Conservation (phyloP, 1,140 invertebrate species). For the Procambarus clarkii region DNA sequence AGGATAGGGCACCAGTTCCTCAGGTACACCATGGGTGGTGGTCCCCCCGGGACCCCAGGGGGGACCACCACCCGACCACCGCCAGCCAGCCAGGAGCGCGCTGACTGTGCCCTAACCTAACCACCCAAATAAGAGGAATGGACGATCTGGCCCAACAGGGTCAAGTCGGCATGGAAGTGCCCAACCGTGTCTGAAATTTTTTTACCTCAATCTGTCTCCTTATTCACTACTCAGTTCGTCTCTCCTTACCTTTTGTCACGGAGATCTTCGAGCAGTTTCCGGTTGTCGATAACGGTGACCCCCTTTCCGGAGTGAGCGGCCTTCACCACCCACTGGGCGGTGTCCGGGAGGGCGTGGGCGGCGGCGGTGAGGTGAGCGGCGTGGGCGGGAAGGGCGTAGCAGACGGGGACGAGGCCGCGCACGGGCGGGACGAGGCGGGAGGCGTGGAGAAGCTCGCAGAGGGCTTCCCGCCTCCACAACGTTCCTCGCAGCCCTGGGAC, state of each 20-base stretch:
- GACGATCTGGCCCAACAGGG: no score
- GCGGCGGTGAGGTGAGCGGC: constrained; percentile 31
- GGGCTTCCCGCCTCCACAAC: constrained; percentile 34
- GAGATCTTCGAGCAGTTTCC: constrained; percentile 23
- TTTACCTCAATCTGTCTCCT: no score
- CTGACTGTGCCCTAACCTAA: no score
- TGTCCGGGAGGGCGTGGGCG: constrained; percentile 51
- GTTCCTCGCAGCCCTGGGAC: constrained; percentile 17
- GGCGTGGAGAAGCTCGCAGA: constrained; percentile 31
- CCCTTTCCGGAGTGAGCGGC: constrained; percentile 24
- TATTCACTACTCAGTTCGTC: no score
- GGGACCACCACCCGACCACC: no score
- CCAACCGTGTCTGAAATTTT: no score
- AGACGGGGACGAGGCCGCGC: constrained; percentile 40
- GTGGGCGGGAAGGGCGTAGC: constrained; percentile 57
- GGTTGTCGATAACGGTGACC: constrained; percentile 37
- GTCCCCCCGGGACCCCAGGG: no score
- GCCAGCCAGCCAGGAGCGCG: no score
- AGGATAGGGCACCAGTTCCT: no score
- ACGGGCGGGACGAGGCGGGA: constrained; percentile 24
- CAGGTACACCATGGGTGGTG: no score
- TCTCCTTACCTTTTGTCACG: constrained; percentile 31
- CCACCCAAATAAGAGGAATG: no score
- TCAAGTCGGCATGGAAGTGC: no score
- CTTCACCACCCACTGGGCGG: constrained; percentile 51